These are phyloP conservation scores for Cheilosia vernalis DNA, from an alignment of 2,888 invertebrate genomes.

Conservation along the genomic window DNA sequence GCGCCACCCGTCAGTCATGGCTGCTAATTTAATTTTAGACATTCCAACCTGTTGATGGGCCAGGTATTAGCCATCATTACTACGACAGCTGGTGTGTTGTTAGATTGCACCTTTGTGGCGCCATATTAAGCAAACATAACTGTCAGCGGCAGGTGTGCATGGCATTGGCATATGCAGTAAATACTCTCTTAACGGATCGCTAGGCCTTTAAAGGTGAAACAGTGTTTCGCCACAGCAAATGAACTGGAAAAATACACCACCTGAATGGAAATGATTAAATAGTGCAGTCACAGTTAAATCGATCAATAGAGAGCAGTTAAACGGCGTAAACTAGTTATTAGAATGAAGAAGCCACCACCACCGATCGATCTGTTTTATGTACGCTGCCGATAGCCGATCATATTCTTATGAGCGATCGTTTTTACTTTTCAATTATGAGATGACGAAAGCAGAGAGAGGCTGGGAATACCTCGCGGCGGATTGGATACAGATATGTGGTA, in stretches of 20 bases:
- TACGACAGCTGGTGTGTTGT: background rate
- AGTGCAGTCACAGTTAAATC: constrained; percentile 65
- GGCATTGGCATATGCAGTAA: background rate
- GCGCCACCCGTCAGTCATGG: background rate
- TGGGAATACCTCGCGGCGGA: too few relatives aligned
- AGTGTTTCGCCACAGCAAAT: background rate
- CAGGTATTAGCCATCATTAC: constrained; percentile 65
- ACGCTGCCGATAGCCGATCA: background rate
- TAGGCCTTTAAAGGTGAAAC: too few relatives aligned
- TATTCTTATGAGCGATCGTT: background rate
- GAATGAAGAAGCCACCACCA: background rate
- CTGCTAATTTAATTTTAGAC: constrained; percentile 60
- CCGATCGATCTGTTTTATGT: constrained; percentile 4
- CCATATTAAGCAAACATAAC: constrained; percentile 68
- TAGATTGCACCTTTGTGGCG: constrained; percentile 37
- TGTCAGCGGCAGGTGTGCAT: constrained; percentile 23
- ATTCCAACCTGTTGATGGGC: constrained; percentile 59
- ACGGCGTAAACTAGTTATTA: constrained; percentile 48
- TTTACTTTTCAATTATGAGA: constrained; percentile 14
- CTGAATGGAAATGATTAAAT: constrained; percentile 42
- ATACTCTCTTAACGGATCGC: too few relatives aligned
- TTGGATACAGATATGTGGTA: too few relatives aligned
- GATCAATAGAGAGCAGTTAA: constrained; percentile 55
- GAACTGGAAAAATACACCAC: constrained; percentile 31
- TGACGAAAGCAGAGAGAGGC: background rate